Evolutionary conservation across 2,888 invertebrate species (phyloP), one percentile per base, ranked within the genome.

Genomic region (Galerucella nymphaeae): DNA sequence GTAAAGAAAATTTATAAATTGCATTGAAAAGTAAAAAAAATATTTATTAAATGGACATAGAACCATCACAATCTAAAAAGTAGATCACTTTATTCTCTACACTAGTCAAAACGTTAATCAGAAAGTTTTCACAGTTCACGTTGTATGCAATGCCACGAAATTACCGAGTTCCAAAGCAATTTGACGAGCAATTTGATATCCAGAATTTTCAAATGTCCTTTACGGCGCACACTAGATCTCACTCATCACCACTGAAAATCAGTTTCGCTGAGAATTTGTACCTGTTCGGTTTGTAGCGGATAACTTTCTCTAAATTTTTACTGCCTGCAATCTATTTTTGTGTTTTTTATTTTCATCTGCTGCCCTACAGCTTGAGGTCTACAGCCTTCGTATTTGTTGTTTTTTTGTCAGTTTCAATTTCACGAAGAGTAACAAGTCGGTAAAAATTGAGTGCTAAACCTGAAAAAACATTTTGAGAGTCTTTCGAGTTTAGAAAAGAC

Each of bases 221-320:
- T 45, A 67, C 57, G 16, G 53, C 55, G 53, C 66, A 42, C 61
- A 23, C 53, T 57, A 64, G 20, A 59, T 23, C 63, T 66, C 62
- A 63, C 50, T 55, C 45, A 61, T 42, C 53, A 45, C 58, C 53
- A 62, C 50, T 53, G 61, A 58, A 53, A 67, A 69, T 76, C 76
- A 76, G 76, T 76, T 76, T 73, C 70, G 67, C 72, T 66, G 20
- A 48, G 74, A 69, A 68, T 57, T 68, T 73, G 71, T 66, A 74
- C 67, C 72, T 70, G 72, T 53, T 66, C 74, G 74, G 61, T 67
- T 73, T 66, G 66, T 16, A 23, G 66, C 41, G 41, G 57, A 57
- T 30, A 59, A 62, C 58, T 57, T 63, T 57, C 42, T 67, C 45
- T 55, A 53, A 41, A 57, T n/a, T 72, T 67, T 50, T 18, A 30